Conservation (phyloP, 2,113 vertebrate genomes). For the Dinomys branickii region DNA sequence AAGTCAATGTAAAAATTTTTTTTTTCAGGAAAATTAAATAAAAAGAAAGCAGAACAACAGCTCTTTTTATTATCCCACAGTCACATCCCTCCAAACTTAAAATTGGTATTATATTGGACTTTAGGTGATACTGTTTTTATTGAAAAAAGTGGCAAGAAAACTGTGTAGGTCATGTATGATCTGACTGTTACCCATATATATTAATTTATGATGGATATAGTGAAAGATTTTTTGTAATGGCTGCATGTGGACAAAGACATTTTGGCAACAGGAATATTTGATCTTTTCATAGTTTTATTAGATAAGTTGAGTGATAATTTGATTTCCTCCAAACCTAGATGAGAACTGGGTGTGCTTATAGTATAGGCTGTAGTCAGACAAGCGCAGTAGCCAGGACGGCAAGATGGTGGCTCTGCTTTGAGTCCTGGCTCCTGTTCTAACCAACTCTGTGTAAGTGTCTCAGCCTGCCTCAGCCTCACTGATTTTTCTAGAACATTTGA, state of each 20-base stretch:
- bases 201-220: neutral
- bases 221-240: neutral
- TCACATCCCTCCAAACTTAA: neutral
- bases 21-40: neutral
- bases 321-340: neutral
- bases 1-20: neutral
- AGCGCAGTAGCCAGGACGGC: neutral
- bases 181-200: neutral
- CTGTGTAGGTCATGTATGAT: neutral
- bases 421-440: neutral
- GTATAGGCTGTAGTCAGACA: neutral
- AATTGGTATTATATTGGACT: neutral
- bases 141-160: neutral
- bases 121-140: neutral
- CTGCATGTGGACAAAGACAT: neutral
- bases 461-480: neutral
- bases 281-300: neutral
- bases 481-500: neutral
- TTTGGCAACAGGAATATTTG: neutral
- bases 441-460: neutral
- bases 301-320: neutral
- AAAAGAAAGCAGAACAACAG: neutral
- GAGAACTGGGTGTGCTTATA: neutral
- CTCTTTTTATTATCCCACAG: neutral
- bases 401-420: neutral